phyloP scores from a whole-genome alignment of 2,888 invertebrate species.

The Hesperia comma region DNA sequence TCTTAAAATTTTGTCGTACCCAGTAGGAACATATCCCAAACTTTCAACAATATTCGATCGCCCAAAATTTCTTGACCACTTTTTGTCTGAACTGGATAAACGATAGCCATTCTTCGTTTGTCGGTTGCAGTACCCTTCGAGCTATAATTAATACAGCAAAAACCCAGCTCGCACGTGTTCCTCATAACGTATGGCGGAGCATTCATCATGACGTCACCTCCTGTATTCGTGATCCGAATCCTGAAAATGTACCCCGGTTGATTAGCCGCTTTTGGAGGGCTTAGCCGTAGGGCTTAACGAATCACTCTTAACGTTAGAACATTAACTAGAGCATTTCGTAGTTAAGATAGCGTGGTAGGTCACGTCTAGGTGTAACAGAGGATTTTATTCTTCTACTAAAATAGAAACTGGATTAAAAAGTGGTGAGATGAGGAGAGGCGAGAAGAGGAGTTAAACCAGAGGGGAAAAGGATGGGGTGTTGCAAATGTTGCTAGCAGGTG shows the following conservation, averaged over 20 bases:
- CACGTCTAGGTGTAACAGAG: too few species aligned
- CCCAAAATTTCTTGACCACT: not conserved
- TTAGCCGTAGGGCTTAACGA: not conserved
- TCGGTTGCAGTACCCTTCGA: conserved; percentile 24
- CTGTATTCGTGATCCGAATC: conserved; percentile 16
- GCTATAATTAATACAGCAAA: conserved; percentile 29
- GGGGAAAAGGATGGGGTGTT: too few species aligned
- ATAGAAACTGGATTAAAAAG: too few species aligned
- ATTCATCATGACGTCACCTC: conserved; percentile 22
- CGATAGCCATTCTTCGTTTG: conserved; percentile 19
- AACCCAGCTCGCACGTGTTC: conserved; percentile 17
- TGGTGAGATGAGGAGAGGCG: too few species aligned
- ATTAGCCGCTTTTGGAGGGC: conserved; percentile 1
- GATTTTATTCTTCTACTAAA: too few species aligned
- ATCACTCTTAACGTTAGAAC: not conserved
- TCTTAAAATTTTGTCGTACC: too few species aligned
- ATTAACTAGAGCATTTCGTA: not conserved
- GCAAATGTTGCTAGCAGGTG: too few species aligned
- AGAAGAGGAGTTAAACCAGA: too few species aligned
- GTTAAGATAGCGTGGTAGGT: not conserved
- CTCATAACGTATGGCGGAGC: conserved; percentile 15
- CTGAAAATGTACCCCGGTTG: conserved; percentile 2
- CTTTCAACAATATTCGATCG: not conserved
- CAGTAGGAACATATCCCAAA: too few species aligned
- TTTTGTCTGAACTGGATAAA: conserved; percentile 3